These are phyloP conservation scores for Sarcophaga variegata DNA, from an alignment of 2,888 invertebrate species.

Conservation along the genomic window DNA sequence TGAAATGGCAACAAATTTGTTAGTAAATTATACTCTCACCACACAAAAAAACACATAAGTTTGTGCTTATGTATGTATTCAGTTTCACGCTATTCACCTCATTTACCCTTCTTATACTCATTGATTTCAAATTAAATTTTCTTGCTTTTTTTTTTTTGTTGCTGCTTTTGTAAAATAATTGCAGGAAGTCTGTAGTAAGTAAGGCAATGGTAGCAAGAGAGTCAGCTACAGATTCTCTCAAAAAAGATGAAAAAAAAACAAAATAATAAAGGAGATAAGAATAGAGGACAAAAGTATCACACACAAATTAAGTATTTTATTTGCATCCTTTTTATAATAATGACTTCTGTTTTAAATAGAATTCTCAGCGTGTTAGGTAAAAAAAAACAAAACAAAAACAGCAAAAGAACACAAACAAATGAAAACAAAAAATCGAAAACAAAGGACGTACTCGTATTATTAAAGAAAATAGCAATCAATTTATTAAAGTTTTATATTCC, in stretches of 20 bases:
- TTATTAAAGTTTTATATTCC: too few species aligned
- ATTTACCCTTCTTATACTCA: background rate
- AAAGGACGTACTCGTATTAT: background rate
- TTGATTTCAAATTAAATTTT: background rate
- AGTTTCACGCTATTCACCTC: background rate
- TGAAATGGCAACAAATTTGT: slow-evolving; percentile 58
- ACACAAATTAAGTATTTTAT: slow-evolving; percentile 59
- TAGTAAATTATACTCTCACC: slow-evolving; percentile 39
- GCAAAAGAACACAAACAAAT: background rate
- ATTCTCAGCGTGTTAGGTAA: slow-evolving; percentile 39
- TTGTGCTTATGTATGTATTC: background rate
- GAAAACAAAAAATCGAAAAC: slow-evolving; percentile 10
- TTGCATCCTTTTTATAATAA: slow-evolving; percentile 44
- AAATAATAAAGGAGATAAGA: background rate
- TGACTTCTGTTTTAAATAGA: slow-evolving; percentile 15
- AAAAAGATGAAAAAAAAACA: background rate
- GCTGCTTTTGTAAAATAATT: background rate
- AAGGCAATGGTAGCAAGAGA: background rate
- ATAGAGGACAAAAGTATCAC: slow-evolving; percentile 21
- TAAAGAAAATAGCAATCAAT: too few species aligned
- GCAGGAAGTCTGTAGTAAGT: background rate
- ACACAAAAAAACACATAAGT: slow-evolving; percentile 16
- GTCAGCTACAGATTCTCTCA: background rate
- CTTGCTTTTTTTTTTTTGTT: background rate
- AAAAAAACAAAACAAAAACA: background rate